Conservation (phyloP, 2,888 invertebrate species). For the Bugulina stolonifera region DNA sequence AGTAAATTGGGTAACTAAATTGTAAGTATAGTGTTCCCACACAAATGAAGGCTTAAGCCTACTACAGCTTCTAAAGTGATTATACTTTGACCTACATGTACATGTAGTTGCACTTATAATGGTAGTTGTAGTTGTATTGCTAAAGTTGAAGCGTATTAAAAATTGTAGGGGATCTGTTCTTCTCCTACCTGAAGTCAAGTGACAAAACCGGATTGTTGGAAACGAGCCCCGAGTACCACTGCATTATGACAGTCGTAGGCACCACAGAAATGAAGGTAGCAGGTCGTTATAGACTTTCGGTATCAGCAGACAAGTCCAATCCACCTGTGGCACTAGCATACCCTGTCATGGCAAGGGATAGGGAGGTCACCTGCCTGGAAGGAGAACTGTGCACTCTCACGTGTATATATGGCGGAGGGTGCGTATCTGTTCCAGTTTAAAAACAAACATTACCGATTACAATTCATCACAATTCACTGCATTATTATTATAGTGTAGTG, state of each 20-base stretch:
- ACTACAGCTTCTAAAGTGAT: no score
- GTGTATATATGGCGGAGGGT: slow-evolving; percentile 1
- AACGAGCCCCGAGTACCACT: background rate
- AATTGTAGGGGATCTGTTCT: background rate
- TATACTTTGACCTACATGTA: no score
- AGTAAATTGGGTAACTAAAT: no score
- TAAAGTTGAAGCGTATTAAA: no score
- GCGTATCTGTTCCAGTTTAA: no score
- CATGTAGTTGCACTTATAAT: background rate
- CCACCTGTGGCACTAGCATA: background rate
- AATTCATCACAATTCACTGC: no score
- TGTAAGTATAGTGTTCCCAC: no score
- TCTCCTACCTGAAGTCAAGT: background rate
- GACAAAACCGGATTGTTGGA: background rate
- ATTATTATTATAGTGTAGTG: no score
- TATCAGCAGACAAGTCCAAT: background rate
- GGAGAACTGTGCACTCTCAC: background rate
- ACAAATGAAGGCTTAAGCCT: no score
- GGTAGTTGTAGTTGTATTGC: background rate
- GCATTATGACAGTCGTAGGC: background rate
- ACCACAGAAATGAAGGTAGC: background rate
- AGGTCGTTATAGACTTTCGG: background rate
- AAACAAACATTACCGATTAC: no score
- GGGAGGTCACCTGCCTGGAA: background rate
- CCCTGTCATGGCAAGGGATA: background rate